These are phyloP conservation scores for Cuniculus paca DNA, from an alignment of 2,797 vertebrate species.

Conservation along the genomic window DNA sequence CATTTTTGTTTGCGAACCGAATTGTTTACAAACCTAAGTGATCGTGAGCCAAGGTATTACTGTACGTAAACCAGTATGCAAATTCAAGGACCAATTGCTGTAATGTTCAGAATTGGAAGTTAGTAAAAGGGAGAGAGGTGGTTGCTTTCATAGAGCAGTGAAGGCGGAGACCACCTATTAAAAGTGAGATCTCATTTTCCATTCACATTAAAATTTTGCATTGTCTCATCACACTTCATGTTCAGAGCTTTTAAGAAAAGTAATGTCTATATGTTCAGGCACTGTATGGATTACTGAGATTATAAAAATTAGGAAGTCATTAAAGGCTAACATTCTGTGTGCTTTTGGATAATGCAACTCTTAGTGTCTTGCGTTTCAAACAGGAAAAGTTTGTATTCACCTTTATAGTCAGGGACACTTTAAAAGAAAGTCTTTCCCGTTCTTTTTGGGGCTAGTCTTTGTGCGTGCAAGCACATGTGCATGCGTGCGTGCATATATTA, in stretches of 20 bases:
- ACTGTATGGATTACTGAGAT: background rate
- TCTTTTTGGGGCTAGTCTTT: background rate
- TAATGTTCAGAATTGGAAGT: background rate
- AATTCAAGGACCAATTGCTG: background rate
- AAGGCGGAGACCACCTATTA: background rate
- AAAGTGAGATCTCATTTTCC: background rate
- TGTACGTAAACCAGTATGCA: background rate
- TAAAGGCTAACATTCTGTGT: background rate
- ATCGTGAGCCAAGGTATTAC: background rate
- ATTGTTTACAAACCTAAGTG: background rate
- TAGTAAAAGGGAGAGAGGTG: background rate
- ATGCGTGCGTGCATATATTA: background rate
- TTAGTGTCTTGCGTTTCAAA: background rate
- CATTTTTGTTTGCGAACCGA: background rate
- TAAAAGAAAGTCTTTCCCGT: background rate
- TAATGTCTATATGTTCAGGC: rapidly evolving
- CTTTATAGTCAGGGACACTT: conserved; percentile 32
- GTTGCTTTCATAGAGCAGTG: background rate
- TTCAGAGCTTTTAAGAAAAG: background rate
- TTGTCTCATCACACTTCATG: background rate
- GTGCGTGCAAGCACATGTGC: no score
- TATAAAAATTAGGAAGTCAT: background rate
- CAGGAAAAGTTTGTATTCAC: background rate
- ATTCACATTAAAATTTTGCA: background rate
- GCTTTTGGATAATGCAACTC: background rate